Evolutionary conservation across 2,113 vertebrate species (phyloP).

Genomic region (Odobenus rosmarus): DNA sequence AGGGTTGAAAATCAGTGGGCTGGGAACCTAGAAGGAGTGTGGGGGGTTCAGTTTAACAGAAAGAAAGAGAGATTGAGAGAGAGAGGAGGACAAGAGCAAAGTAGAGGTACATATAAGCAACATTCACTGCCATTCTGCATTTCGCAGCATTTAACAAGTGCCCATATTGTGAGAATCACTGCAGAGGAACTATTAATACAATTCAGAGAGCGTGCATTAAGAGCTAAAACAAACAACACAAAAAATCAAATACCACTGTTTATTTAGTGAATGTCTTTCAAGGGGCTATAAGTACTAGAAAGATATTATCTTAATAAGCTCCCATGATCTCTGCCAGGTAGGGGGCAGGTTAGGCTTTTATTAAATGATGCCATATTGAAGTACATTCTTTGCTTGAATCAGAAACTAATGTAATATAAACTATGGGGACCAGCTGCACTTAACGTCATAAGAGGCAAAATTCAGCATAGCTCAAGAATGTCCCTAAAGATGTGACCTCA

Average conservation of each 20-base stretch:
- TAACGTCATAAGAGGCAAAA: neutral
- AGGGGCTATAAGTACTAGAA: conserved; percentile 49
- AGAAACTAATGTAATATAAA: conserved; percentile 39
- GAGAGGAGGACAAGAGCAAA: neutral
- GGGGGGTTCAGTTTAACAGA: neutral
- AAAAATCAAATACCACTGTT: conserved; percentile 61
- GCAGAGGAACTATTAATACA: conserved; percentile 53
- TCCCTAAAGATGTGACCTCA: neutral
- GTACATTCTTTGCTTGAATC: conserved; percentile 39
- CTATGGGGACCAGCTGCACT: neutral
- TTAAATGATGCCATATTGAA: conserved; percentile 53
- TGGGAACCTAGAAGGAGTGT: neutral
- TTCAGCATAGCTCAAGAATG: neutral
- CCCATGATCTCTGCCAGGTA: conserved; percentile 57
- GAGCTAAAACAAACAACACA: conserved; percentile 60
- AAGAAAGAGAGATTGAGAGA: neutral
- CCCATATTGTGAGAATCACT: neutral
- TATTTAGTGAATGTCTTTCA: conserved; percentile 65
- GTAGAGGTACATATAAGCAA: neutral
- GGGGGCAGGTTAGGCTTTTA: conserved; percentile 66
- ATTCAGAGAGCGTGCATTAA: neutral
- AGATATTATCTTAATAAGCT: conserved; percentile 76
- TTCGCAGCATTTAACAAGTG: conserved; percentile 14
- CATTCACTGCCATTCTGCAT: neutral
- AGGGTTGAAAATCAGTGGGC: neutral